These are phyloP conservation scores for Urosaurus nigricauda DNA, from an alignment of 2,797 vertebrate genomes.

Conservation along the genomic window DNA sequence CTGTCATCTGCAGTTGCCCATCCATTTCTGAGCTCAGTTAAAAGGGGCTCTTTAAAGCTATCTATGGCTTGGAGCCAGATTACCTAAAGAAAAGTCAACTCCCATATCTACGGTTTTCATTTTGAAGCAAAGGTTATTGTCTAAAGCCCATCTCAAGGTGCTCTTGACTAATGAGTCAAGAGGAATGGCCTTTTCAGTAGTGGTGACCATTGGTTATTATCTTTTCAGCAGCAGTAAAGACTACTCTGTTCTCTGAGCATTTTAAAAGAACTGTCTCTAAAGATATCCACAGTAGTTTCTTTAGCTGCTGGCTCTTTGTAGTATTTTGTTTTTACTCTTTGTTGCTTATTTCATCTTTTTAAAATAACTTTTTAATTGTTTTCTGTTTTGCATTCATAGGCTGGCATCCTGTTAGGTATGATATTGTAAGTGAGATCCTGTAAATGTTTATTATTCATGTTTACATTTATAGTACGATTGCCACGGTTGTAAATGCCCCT, in stretches of 20 bases:
- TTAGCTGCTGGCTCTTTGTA: not conserved
- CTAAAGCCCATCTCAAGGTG: not conserved
- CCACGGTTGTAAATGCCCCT: too few relatives aligned
- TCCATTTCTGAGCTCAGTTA: not conserved
- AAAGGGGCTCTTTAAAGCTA: not conserved
- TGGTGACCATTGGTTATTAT: not conserved
- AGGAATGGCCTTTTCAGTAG: not conserved
- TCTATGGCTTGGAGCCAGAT: not conserved
- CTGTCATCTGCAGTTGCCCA: not conserved
- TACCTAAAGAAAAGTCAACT: not conserved
- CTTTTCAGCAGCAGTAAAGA: not conserved
- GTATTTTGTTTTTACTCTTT: not conserved
- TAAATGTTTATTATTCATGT: too few relatives aligned
- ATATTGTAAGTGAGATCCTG: too few relatives aligned
- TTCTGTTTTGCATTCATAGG: not conserved
- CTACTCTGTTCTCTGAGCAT: not conserved
- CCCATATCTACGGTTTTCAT: not conserved
- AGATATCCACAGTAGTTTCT: not conserved
- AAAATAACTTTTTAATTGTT: not conserved
- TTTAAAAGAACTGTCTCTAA: not conserved
- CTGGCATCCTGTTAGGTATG: too few relatives aligned
- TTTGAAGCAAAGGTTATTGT: not conserved
- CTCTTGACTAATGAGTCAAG: not conserved
- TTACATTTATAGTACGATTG: too few relatives aligned
- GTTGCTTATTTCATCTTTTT: not conserved